Evolutionary conservation across 2,888 invertebrate species (phyloP), one percentile per base, ranked within the genome.

Genomic region (Gonocerus acuteangulatus): DNA sequence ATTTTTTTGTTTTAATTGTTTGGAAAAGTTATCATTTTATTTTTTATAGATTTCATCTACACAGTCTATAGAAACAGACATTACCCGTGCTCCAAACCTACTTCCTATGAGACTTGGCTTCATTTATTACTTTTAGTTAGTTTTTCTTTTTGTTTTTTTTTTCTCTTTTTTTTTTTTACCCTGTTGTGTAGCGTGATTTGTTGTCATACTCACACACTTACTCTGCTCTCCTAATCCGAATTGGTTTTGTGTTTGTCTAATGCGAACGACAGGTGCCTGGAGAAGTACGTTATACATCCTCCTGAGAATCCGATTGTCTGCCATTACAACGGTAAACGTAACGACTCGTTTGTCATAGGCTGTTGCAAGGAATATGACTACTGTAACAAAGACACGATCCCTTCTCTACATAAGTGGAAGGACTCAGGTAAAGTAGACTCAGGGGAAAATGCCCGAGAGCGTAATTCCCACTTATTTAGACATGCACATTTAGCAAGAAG

Each of bases 271-370:
- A 89, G 88, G 83, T 89, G 89, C 80, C 82, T 87, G 82, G 81
- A 82, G 76, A 80, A 79, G 78, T 79, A 78, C 76, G 79, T 84
- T 76, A 80, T 83, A 78, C 81, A 86, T 76, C 87, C 87, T 75
- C 81, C 82, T 77, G 84, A 85, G 80, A 86, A 87, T 76, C 86
- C 87, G 76, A 81, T 88, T 81, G 80, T 85, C 81, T 89, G 89
- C 81, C 83, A 85, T 78, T 81, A 82, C 76, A 82, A 84, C 77
- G 82, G 81, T 78, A 80, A 80, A 78, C 80, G 80, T 78, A 86
- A 86, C 80, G 82, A 83, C 73, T 82, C 85, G 71, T 84, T 86
- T 81, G 82, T 82, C 79, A 85, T 87, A 80, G 80, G 83, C 75
- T 89, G 89, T 84, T 89, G 89, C 82, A 82, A 83, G 76, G 78